Conservation (phyloP, 2,888 invertebrate species). For the Nomada hirtipes region DNA sequence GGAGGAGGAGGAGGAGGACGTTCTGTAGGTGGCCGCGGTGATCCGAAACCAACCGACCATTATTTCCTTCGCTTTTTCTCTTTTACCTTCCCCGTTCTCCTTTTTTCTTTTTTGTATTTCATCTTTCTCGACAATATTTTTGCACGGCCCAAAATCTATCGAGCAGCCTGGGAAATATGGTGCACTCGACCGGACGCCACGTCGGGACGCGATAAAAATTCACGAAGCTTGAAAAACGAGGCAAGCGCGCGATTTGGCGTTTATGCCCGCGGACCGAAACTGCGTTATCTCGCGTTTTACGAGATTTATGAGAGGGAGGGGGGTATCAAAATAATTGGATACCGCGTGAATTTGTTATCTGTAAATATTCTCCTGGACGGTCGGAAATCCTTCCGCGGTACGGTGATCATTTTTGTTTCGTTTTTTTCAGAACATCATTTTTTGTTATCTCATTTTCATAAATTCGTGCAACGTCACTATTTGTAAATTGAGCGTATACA, state of each 20-base stretch:
- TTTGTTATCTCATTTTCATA: neutral
- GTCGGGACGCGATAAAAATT: constrained; percentile 71
- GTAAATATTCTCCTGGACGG: constrained; percentile 34
- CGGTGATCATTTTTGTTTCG: neutral
- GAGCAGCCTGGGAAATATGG: constrained; percentile 67
- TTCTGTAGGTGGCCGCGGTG: constrained; percentile 39
- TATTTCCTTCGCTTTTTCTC: constrained; percentile 41
- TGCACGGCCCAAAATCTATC: constrained; percentile 64
- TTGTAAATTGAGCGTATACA: neutral
- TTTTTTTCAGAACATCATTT: constrained; percentile 7
- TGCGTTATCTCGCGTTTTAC: constrained; percentile 52
- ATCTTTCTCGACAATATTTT: constrained; percentile 63
- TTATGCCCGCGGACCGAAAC: constrained; percentile 50
- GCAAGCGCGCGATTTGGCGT: constrained; percentile 28
- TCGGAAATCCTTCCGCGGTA: neutral
- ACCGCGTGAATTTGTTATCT: constrained; percentile 57
- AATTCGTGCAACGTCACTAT: neutral
- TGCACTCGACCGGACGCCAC: constrained; percentile 60
- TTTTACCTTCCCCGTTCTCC: neutral
- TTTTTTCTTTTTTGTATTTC: constrained; percentile 32
- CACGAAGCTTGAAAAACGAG: constrained; percentile 71
- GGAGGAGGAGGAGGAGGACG: constrained; percentile 17
- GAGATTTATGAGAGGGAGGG: constrained; percentile 43
- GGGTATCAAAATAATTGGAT: constrained; percentile 60
- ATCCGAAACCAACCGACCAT: constrained; percentile 62